phyloP scores from a whole-genome alignment of 1,140 invertebrate genomes.

The Leucophenga varia region DNA sequence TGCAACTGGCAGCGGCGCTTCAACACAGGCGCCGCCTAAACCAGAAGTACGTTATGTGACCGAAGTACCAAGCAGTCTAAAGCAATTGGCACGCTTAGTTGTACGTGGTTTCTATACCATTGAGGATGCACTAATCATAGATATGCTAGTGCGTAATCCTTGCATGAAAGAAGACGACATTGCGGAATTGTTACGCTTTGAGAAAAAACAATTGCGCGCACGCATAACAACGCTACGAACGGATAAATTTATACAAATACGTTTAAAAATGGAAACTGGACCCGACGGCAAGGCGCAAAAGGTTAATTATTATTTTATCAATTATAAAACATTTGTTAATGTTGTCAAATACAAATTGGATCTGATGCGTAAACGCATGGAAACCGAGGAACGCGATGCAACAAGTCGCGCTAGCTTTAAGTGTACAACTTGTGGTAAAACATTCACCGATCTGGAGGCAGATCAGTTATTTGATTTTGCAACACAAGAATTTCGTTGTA shows the following conservation, averaged over 20 bases:
- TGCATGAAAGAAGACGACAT: slow-evolving; percentile 98
- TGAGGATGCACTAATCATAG: slow-evolving; percentile 91
- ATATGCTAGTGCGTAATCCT: slow-evolving; percentile 92
- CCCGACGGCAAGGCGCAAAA: slow-evolving; percentile 93
- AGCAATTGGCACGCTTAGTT: slow-evolving; percentile 86
- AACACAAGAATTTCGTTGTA: slow-evolving; percentile 86
- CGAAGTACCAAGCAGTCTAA: slow-evolving; percentile 86
- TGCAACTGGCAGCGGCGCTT: too few species aligned
- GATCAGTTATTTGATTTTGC: slow-evolving; percentile 88
- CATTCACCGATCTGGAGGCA: slow-evolving; percentile 87
- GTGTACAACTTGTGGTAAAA: slow-evolving; percentile 87
- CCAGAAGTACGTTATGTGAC: slow-evolving; percentile 62
- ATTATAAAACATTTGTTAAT: slow-evolving; percentile 96
- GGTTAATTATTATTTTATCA: slow-evolving; percentile 97
- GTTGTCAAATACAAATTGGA: slow-evolving; percentile 97
- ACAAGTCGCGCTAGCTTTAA: slow-evolving; percentile 95
- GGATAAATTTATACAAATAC: slow-evolving; percentile 93
- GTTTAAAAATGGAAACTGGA: slow-evolving; percentile 92
- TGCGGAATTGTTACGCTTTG: slow-evolving; percentile 90
- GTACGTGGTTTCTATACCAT: slow-evolving; percentile 90
- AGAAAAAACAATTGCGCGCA: slow-evolving; percentile 89
- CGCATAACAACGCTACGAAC: slow-evolving; percentile 82
- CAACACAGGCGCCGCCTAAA: slow-evolving; percentile 23
- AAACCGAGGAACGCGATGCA: slow-evolving; percentile 90
- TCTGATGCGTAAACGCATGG: slow-evolving; percentile 91